phyloP scores from a whole-genome alignment of 2,797 vertebrate genomes.

The Rousettus madagascariensis region DNA sequence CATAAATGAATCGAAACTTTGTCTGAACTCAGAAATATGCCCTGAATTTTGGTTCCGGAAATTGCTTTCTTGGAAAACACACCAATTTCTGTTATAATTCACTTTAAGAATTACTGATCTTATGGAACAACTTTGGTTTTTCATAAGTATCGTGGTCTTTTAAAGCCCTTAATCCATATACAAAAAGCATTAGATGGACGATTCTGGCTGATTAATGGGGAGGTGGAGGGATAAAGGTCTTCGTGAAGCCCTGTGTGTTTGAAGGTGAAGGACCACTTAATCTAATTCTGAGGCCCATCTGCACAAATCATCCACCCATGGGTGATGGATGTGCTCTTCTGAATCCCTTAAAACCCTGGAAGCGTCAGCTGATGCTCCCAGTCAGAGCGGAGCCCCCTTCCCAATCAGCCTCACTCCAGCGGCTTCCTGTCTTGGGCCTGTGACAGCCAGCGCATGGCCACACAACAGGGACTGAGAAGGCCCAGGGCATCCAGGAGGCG shows the following conservation, averaged over 20 bases:
- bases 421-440: not conserved
- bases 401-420: not conserved
- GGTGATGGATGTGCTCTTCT: not conserved
- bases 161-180: slow-evolving; percentile 28
- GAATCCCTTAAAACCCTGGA: not conserved
- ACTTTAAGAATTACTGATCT: slow-evolving; percentile 10
- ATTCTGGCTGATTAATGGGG: not conserved
- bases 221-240: not conserved
- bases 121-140: slow-evolving; percentile 31
- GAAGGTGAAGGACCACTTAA: slow-evolving; percentile 8
- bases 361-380: not conserved
- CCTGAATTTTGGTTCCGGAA: slow-evolving; percentile 40
- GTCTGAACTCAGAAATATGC: slow-evolving; percentile 18
- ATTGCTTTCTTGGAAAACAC: slow-evolving; percentile 46
- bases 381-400: not conserved
- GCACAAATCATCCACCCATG: not conserved
- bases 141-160: not conserved
- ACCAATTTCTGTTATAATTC: not conserved
- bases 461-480: not conserved
- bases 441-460: not conserved
- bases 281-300: not conserved
- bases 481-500: not conserved
- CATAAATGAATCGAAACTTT: slow-evolving; percentile 1
- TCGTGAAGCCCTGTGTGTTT: not conserved
- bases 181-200: not conserved